Evolutionary conservation across 1,140 invertebrate species (phyloP), one percentile per base, ranked within the genome.

Genomic region (Helicoverpa zea): DNA sequence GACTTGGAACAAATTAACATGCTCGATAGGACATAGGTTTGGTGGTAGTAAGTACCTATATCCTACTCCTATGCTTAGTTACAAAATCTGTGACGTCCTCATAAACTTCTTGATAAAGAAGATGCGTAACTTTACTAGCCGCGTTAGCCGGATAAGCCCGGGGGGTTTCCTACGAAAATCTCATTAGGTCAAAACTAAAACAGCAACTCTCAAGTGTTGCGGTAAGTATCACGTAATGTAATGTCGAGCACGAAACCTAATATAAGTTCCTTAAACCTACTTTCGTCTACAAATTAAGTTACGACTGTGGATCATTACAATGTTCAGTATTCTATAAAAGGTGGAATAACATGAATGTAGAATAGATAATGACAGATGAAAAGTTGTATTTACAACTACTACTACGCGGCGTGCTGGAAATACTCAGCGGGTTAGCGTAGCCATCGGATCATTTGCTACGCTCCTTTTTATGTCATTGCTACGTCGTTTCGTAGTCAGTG

Each of bases 111-210:
- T 56, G 52, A 54, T 73, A 73, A n/a, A 56, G 70, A 29, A 56
- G 52, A 29, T 56, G 56, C 11, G 29, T 30, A 73, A 73, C 52
- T 73, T 23, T 0, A 12, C 23, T 49, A 29, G 18, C 16, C 4
- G 49, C 29, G 23, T 52, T n/a, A 43, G 4, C 9, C 0, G 9
- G 5, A 9, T 43, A 54, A 73, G 80, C 54, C 80, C 35, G 49
- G 23, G 59, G 78, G 61, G 80, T 58, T 83, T 84, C 79, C 47
- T 58, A 74, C 74, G 83, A 83, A 84, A 84, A 86, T 85, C 87
- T 86, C 82, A 88, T 88, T 88, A 88, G 81, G 81, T 56, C 59
- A 74, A 68, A 79, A 82, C 82, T 84, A 79, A 85, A 85, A 75
- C 35, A 75, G 54, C 18, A 75, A 75, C 73, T 61, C 43, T 3